Percentiles rank a stretch among this genome's conserved stretches.
Conservation (phyloP, 2,888 invertebrate species). For the Doris montereyensis region DNA sequence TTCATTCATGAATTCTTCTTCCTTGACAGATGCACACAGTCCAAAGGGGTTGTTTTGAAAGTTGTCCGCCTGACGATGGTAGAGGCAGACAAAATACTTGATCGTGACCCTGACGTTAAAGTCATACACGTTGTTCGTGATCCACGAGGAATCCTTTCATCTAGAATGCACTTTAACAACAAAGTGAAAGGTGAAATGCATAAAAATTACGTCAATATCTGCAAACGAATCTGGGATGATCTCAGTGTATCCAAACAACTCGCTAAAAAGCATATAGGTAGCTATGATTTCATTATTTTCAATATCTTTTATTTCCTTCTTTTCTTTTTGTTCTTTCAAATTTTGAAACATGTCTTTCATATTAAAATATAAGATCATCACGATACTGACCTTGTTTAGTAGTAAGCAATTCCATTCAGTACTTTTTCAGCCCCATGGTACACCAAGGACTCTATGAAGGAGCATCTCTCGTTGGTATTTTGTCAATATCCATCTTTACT, state of each 20-base stretch:
- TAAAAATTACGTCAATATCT: conserved; percentile 33
- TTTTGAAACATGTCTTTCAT: too few species aligned
- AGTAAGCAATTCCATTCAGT: too few species aligned
- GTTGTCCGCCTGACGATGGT: conserved; percentile 34
- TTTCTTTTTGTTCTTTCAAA: too few species aligned
- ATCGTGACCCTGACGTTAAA: conserved; percentile 23
- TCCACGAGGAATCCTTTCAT: conserved; percentile 35
- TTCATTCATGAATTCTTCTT: neutral
- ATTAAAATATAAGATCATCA: too few species aligned
- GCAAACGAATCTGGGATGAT: conserved; percentile 30
- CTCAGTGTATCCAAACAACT: conserved; percentile 1
- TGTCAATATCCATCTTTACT: too few species aligned
- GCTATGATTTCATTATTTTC: too few species aligned
- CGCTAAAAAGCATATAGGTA: conserved; percentile 14
- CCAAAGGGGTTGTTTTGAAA: conserved; percentile 30
- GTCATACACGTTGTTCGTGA: conserved; percentile 37
- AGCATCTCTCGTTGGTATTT: too few species aligned
- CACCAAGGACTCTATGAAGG: too few species aligned
- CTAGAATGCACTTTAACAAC: conserved; percentile 33
- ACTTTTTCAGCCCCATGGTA: too few species aligned
- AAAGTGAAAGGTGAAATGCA: conserved; percentile 40
- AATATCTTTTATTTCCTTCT: too few species aligned
- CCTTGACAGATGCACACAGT: conserved; percentile 19
- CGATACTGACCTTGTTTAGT: too few species aligned
- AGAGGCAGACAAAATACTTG: conserved; percentile 28